Percentiles rank a stretch among this genome's conserved stretches.
Evolutionary conservation across 2,113 vertebrate species (phyloP).

Genomic region (Trinectes maculatus): DNA sequence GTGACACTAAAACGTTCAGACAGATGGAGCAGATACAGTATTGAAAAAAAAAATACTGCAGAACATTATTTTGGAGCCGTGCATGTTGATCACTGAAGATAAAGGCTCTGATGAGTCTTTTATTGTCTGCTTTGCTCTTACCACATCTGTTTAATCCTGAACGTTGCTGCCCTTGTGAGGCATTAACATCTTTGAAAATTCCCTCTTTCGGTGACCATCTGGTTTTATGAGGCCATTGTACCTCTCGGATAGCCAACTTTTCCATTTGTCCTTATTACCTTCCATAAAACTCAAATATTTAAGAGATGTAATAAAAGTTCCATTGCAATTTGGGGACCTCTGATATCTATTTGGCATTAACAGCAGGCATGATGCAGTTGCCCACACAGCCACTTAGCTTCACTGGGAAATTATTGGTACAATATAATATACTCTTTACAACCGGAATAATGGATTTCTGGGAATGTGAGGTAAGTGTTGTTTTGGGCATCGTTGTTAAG

Average conservation of each 20-base stretch:
- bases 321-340: constrained; percentile 64
- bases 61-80: constrained; percentile 38
- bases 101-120: constrained; percentile 65
- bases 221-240: constrained; percentile 74
- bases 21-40: constrained; percentile 15
- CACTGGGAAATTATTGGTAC: constrained; percentile 30
- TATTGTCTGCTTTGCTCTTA: constrained; percentile 59
- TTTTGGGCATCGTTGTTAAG: constrained; percentile 23
- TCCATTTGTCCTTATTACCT: constrained; percentile 73
- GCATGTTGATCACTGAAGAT: constrained; percentile 59
- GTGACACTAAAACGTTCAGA: constrained; percentile 23
- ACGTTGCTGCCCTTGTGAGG: constrained; percentile 62
- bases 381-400: constrained; percentile 52
- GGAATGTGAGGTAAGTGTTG: constrained; percentile 34
- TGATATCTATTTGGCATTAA: constrained; percentile 66
- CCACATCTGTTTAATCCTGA: constrained; percentile 72
- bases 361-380: constrained; percentile 50
- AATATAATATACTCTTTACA: constrained; percentile 54
- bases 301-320: constrained; percentile 71
- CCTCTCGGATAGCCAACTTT: constrained; percentile 60
- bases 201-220: constrained; percentile 72
- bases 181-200: constrained; percentile 69
- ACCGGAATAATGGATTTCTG: constrained; percentile 41
- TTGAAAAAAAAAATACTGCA: constrained; percentile 27
- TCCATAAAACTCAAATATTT: constrained; percentile 75